Evolutionary conservation across 2,113 vertebrate species (phyloP).

Genomic region (Tetrao urogallus): DNA sequence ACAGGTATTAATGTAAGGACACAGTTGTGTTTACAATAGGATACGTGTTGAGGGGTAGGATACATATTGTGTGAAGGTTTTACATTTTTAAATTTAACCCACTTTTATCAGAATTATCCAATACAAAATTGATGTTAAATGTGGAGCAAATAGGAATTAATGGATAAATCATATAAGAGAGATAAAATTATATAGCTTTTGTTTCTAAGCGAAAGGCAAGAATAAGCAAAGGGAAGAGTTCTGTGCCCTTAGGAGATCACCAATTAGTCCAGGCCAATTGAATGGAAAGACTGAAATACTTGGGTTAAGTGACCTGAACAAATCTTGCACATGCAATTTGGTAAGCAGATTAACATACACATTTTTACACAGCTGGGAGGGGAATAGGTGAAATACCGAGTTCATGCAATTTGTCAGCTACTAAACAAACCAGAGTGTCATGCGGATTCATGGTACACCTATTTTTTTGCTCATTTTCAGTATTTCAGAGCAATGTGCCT

Average conservation of each 20-base stretch:
- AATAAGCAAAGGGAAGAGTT: neutral
- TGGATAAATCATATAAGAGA: neutral
- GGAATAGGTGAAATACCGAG: neutral
- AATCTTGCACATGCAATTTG: neutral
- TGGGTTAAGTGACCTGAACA: neutral
- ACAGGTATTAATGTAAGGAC: neutral
- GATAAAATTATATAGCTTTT: neutral
- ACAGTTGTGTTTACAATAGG: neutral
- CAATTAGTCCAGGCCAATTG: neutral
- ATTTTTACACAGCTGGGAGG: neutral
- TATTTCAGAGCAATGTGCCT: neutral
- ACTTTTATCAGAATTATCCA: neutral
- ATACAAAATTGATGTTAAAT: neutral
- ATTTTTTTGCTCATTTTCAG: neutral
- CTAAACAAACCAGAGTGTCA: neutral
- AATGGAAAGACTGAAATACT: neutral
- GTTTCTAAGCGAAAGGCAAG: neutral
- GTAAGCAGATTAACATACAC: neutral
- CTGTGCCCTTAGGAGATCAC: neutral
- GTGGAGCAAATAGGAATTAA: neutral
- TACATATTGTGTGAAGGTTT: neutral
- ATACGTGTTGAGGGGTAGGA: neutral
- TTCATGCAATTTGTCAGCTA: neutral
- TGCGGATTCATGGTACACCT: neutral
- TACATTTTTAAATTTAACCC: neutral